Base-by-base conservation (phyloP, 1,140 invertebrate genomes). In the Branchinecta lynchi region DNA sequence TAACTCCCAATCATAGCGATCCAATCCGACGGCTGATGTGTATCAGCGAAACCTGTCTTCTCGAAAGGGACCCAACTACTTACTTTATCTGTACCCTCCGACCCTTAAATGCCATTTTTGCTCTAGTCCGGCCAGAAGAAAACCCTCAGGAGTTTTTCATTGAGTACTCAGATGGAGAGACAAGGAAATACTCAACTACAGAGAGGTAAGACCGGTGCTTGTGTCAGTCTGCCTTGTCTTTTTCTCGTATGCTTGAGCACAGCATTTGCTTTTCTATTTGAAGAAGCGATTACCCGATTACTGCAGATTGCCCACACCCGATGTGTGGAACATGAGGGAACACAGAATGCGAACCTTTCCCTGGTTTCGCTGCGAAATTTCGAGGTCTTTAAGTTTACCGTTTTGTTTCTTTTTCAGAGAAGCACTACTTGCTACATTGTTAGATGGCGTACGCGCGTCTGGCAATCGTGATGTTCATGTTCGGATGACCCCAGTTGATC, bases 381-480 rank as follows among this genome's bases (percentile, higher is more conserved):
- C 2, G 32, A 32, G 32, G 5, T 32, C 32, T 32, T 32, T n/a
- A n/a, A 66, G 66, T 66, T 66, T 8, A 21, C 43, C 8, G 43
- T 51, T 71, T 69, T 21, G 67, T 71, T 73, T 71, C 70, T 70
- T 73, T 76, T 77, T n/a, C 72, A 89, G 96, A 75, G 97, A 99
- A 82, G 90, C 93, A 0, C 77, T 99, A 66, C 77, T 99, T 66
- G 95, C 96, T 1, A 96, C 96, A 7, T 78, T 99, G 12, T 78
- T 99, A 70, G 97, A 99, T 81, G 93, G 93, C 65, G 93, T 97
- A 10, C 82, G 96, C 74, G 93, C 93, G 17, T 93, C 93, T 43
- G 96, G 96, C 2, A 99, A 99, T 78, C 84, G 89, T 75, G 92
- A 98, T 81, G 90, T 99, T n/a, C 93, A 96, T 80, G 90, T 99